Evolutionary conservation across 2,797 vertebrate genomes (phyloP), one percentile per base, ranked within the genome.

Genomic region (Pseudochirops cupreus): DNA sequence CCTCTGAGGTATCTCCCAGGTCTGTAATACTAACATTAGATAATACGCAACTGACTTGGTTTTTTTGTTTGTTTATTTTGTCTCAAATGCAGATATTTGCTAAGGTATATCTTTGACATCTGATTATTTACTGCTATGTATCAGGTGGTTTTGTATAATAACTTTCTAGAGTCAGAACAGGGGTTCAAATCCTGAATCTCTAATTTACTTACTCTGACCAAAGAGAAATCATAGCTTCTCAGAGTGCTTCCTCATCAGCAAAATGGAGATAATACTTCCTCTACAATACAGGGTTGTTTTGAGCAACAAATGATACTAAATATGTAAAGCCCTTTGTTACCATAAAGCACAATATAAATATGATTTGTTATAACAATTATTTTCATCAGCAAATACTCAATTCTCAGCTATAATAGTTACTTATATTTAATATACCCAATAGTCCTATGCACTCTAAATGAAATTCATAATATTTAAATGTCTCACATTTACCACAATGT

Each of bases 381-480:
- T 53, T 90, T 46, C 58, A 90, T 90, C 9, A 26, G 5, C 52
- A 46, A 90, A 52, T 90, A 90, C 9, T 90, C 33, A 90, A 11
- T 90, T 90, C 46, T 53, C 24, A 50, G 26, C 39, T 52, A 52
- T 24, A 90, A 90, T 21, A 3, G 39, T 90, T 90, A 52, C 50
- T 90, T 90, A 50, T 52, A 10, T 90, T 46, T 46, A 90, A 26
- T 53, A 46, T 90, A 52, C 87, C 39, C 50, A 50, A 90, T 52
- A 53, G 39, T 90, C 33, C 87, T 53, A 46, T 52, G 18, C 14
- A 90, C 46, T 90, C 21, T 50, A 90, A 90, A 52, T 46, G 50
- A 46, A 90, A 90, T 90, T 52, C 87, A 90, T 52, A 52, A 89
- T 90, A 90, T 53, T 90, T 90, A 90, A 28, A 90, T 90, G 46